Evolutionary conservation across 2,797 vertebrate species (phyloP), one percentile per base, ranked within the genome.

Genomic region (Melanotaenia parkinsoni): DNA sequence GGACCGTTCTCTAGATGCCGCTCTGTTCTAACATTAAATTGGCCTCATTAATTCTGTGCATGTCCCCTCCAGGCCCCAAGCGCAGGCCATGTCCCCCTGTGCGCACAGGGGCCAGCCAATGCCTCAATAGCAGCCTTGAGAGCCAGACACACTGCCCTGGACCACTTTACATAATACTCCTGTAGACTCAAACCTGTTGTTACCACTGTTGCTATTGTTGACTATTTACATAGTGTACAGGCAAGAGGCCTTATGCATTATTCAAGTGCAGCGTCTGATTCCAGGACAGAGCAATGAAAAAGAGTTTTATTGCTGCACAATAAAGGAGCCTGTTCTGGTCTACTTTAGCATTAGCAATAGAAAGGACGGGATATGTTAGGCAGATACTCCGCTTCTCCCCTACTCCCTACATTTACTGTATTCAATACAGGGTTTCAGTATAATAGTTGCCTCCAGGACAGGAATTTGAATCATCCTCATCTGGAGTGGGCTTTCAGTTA

Each of bases 191-290:
- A 89, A 91, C 91, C 91, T 90, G 89, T 84, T 92, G 86, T 91
- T 92, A 92, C 83, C 85, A 81, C 85, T 89, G 86, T 84, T 80
- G 87, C 92, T 81, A 91, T 89, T 89, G 92, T 90, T 91, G 86
- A 90, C 90, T 92, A 94, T 95, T 94, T 95, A 94, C 93, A 94
- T 94, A 92, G 84, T 69, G 88, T 86, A 89, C 89, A 89, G 91
- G 86, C 86, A 84, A 88, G 86, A 89, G 77, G 76, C 82, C 87
- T 93, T 70, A 95, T 95, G 84, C 91, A 94, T 95, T 94, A 95
- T 95, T 95, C 95, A 95, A 28, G 82, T 85, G 76, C 86, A 76
- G 87, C 85, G 66, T 92, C 90, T 92, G 90, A 91, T 91, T 89
- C 92, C 88, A 82, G 89, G 86, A 89, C 43, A 57, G 74, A 80